A percentile compares a stretch with the other conserved stretches of the same genome.
These are phyloP conservation scores for Clarias fuscus DNA, from an alignment of 2,797 vertebrate genomes.

Conservation along the genomic window DNA sequence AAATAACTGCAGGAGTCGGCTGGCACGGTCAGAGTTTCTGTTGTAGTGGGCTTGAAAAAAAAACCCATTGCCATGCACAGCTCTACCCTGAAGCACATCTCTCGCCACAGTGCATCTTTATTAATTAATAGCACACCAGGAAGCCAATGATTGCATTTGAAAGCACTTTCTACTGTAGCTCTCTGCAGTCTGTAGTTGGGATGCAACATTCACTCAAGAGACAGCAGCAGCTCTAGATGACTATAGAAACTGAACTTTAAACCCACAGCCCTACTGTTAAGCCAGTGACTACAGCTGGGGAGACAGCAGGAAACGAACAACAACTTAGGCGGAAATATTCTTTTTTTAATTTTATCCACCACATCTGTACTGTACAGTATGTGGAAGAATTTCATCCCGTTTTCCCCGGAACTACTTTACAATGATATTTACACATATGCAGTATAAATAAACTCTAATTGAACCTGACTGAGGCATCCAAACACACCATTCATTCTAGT, in stretches of 20 bases:
- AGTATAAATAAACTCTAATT: background rate
- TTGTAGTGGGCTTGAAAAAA: background rate
- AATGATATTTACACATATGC: no score
- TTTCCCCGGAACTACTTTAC: background rate
- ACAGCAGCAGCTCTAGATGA: background rate
- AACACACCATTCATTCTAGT: background rate
- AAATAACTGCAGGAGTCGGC: background rate
- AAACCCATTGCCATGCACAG: background rate
- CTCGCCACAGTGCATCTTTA: constrained; percentile 28
- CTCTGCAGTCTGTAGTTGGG: constrained; percentile 4
- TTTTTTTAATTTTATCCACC: background rate
- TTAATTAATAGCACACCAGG: constrained; percentile 40
- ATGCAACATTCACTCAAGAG: background rate
- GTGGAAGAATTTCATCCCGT: background rate
- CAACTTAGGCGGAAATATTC: background rate
- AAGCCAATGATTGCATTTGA: constrained; percentile 23
- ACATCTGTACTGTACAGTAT: background rate
- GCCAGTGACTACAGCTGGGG: constrained; percentile 9
- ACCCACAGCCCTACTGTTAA: constrained; percentile 20
- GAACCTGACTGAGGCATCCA: background rate
- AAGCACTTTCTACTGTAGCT: constrained; percentile 14
- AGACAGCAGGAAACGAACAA: background rate
- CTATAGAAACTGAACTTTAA: constrained; percentile 12
- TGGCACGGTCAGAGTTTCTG: background rate
- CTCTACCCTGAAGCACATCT: constrained; percentile 33